Base-by-base conservation (phyloP, 2,113 vertebrate genomes). In the Triplophysa dalaica region DNA sequence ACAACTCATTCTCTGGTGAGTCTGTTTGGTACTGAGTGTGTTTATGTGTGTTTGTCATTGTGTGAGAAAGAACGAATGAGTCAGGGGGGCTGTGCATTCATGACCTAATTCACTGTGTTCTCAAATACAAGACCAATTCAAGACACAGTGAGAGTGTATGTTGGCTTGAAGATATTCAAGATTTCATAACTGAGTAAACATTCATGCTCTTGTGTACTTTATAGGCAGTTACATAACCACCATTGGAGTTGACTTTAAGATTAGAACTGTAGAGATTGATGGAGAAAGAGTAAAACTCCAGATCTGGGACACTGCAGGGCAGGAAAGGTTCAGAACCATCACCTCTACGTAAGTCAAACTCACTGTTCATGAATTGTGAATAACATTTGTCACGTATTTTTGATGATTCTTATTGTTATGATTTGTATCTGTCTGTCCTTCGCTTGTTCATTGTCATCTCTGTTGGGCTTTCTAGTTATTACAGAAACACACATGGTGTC, bases 1-100 rank as follows among this genome's bases (percentile, higher is more conserved):
- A 95, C 83, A 94, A 93, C 85, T 94, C 94, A 68, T 95, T 95
- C 87, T 94, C 94, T 16, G 94, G 94, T 94, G 82, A 92, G 92
- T 88, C 16, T 16, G 0, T 41, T 73, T 74, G 54, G 54, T 33
- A 11, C 54, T 43, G 9, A 45, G 1, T 16, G 8, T 2, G 0
- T 45, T 7, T 79, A 10, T 21, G 8, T 54, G 54, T 79, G 43
- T 22, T 7, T 24, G 54, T 58, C 7, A n/a, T 9, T 58, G 21
- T 75, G 72, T 63, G 58, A 75, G 21, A 45, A 24, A 61, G 72
- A 75, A 5, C 13, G 21, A 62, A 26, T 45, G 17, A 48, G 38
- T 9, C 4, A 43, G 45, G 58, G 19, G 11, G 3, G 21, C 70
- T 75, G 14, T 63, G 48, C 24, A 73, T 73, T 29, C 14, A 75